These are phyloP conservation scores for Darevskia mixta DNA, from an alignment of 2,797 vertebrate genomes.

Conservation along the genomic window DNA sequence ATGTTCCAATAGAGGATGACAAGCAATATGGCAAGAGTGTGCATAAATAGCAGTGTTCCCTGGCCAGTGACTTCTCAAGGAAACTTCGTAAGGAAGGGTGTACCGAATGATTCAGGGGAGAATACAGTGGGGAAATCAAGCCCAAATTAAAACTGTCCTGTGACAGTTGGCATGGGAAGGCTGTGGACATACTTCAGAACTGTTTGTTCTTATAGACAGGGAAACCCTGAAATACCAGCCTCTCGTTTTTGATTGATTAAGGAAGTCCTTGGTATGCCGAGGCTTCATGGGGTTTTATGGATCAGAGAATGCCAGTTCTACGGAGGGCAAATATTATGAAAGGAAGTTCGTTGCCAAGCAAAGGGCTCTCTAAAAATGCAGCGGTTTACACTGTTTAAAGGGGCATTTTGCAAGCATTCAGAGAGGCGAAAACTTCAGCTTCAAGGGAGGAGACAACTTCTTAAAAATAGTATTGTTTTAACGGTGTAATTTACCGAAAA, in stretches of 20 bases:
- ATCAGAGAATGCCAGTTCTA: not conserved
- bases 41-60: not conserved
- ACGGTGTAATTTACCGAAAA: not conserved
- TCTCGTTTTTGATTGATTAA: not conserved
- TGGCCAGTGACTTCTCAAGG: constrained; percentile 9
- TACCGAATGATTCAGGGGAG: constrained; percentile 10
- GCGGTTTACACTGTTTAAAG: not conserved
- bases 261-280: not conserved
- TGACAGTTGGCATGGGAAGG: not conserved
- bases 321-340: not conserved
- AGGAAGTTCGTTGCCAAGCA: not conserved
- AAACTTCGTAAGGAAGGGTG: not conserved
- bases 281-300: constrained; percentile 1
- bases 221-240: not conserved
- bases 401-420: not conserved
- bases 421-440: not conserved
- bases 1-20: not conserved
- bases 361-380: not conserved
- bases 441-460: not conserved
- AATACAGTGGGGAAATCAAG: not conserved
- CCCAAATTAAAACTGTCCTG: not conserved
- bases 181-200: not conserved
- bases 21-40: not conserved
- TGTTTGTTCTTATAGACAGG: not conserved
- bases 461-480: not conserved